Conservation (phyloP, 2,888 invertebrate species). For the Cephonodes hylas region DNA sequence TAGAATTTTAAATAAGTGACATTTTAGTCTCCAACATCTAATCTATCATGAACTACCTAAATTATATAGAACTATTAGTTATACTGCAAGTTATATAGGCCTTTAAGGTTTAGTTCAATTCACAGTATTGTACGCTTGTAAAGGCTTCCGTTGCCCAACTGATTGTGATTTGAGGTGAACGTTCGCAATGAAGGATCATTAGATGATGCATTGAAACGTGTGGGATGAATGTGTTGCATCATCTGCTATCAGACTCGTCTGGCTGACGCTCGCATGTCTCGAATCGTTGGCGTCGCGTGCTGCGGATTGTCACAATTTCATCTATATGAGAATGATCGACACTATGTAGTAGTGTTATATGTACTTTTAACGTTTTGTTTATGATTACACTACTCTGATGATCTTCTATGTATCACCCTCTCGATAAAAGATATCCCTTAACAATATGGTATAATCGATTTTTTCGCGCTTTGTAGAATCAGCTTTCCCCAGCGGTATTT, state of each 20-base stretch:
- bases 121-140: not conserved
- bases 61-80: no score
- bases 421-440: no score
- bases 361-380: no score
- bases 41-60: no score
- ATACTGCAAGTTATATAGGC: no score
- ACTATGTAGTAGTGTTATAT: not conserved
- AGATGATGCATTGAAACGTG: conserved; percentile 6
- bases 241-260: not conserved
- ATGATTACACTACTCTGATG: no score
- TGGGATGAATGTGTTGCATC: conserved; percentile 6
- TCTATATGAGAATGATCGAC: not conserved
- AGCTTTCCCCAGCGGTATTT: no score
- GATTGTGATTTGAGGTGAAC: not conserved
- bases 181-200: not conserved
- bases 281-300: not conserved
- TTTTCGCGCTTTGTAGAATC: no score
- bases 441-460: no score
- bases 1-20: no score
- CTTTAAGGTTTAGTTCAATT: not conserved
- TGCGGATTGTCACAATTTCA: not conserved
- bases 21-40: no score
- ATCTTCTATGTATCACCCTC: no score
- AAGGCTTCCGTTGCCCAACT: not conserved
- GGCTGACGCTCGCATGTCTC: not conserved